Conservation (phyloP, 2,888 invertebrate genomes). For the Platycheirus albimanus region DNA sequence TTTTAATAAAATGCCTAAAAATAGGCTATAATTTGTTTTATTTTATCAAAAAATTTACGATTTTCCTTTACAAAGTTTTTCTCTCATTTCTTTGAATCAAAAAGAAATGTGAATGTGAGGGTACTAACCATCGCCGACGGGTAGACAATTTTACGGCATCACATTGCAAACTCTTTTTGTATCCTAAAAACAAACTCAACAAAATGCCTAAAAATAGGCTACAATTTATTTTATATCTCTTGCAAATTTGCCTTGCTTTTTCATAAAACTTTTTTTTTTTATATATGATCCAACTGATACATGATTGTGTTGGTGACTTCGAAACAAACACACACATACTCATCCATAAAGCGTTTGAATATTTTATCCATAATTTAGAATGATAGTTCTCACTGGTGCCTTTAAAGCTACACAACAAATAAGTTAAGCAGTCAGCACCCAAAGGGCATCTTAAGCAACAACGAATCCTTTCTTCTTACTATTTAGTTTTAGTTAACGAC, state of each 20-base stretch:
- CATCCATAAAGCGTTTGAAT: constrained; percentile 40
- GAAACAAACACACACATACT: neutral
- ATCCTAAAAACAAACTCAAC: neutral
- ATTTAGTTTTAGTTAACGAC: constrained; percentile 72
- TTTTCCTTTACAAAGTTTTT: too few relatives aligned
- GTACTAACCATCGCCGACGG: too few relatives aligned
- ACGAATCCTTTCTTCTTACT: constrained; percentile 57
- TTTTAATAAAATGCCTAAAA: neutral
- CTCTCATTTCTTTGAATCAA: too few relatives aligned
- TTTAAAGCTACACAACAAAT: constrained; percentile 37
- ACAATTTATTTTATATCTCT: neutral
- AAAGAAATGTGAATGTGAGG: too few relatives aligned
- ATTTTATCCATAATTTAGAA: constrained; percentile 58
- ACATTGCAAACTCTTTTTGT: neutral
- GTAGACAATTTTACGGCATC: too few relatives aligned
- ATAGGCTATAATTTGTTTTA: neutral
- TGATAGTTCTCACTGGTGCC: constrained; percentile 36
- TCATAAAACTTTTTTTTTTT: too few relatives aligned
- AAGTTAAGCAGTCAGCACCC: constrained; percentile 41
- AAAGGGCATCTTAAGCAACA: constrained; percentile 56
- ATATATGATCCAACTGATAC: too few relatives aligned
- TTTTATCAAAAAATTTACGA: too few relatives aligned
- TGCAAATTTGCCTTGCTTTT: neutral
- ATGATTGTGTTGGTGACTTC: constrained; percentile 10
- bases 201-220: constrained; percentile 10